These are phyloP conservation scores for Ancistrus triradiatus DNA, from an alignment of 2,113 vertebrate genomes.

Conservation along the genomic window DNA sequence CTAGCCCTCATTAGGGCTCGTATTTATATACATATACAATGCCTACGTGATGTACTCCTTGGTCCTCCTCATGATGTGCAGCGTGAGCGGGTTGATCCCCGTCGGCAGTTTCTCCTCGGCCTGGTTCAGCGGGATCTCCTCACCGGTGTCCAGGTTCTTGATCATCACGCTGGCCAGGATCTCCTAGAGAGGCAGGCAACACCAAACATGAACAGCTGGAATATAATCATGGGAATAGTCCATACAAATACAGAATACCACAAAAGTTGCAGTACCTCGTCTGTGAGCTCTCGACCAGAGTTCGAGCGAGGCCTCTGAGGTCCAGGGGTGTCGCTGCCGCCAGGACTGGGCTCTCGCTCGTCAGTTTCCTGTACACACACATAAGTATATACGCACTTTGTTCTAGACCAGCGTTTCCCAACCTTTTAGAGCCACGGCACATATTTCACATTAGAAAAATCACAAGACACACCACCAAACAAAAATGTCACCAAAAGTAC, in stretches of 20 bases:
- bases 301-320: slow-evolving; percentile 93
- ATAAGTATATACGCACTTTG: background rate
- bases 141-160: slow-evolving; percentile 97
- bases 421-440: too few relatives aligned
- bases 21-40: too few relatives aligned
- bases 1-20: too few relatives aligned
- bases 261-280: slow-evolving; percentile 76
- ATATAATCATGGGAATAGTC: background rate
- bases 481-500: background rate
- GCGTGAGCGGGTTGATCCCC: slow-evolving; percentile 94
- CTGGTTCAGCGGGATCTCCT: slow-evolving; percentile 96
- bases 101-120: slow-evolving; percentile 96
- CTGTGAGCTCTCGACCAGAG: slow-evolving; percentile 95
- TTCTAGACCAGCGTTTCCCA: too few relatives aligned
- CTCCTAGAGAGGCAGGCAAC: slow-evolving; percentile 69
- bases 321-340: slow-evolving; percentile 74
- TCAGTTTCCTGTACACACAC: slow-evolving; percentile 82
- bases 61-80: slow-evolving; percentile 98
- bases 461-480: too few relatives aligned
- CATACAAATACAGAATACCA: slow-evolving; percentile 11
- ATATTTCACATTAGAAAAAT: too few relatives aligned
- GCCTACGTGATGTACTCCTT: slow-evolving; percentile 96
- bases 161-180: slow-evolving; percentile 99
- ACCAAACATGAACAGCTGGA: background rate
- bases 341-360: slow-evolving; percentile 63